Evolutionary conservation across 2,113 vertebrate genomes (phyloP), one percentile per base, ranked within the genome.

Genomic region (Oreochromis tanganicae): DNA sequence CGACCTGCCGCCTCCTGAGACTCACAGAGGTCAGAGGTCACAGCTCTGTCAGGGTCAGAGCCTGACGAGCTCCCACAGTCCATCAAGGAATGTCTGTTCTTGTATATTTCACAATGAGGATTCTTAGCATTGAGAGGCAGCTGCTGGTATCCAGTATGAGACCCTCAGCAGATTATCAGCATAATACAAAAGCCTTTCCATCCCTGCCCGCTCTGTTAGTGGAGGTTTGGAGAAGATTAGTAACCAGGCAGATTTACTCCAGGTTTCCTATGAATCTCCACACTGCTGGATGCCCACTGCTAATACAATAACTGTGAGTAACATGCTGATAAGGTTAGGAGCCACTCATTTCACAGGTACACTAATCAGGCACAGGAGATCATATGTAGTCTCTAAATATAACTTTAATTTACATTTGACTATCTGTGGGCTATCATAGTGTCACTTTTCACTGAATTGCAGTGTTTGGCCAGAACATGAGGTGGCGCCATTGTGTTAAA

Each of bases 91-190:
- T 4, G 43, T 24, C 17, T 57, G 78, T 50, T 63, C 19, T 52
- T 73, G 7, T 27, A 0, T 29, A n/a, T 66, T 21, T 59, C 50
- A 24, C 6, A 0, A 27, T 21, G 41, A 84, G 81, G 56, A 52
- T 11, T 48, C 10, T 4, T 46, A 9, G 61, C 19, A 27, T 79
- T 50, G 11, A 52, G 87, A 87, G 85, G 85, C 93, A 91, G 88
- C 83, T 88, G 82, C 59, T 83, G 78, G 50, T 89, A 92, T 93
- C 73, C 71, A n/a, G 89, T 80, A 38, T 36, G 68, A 85, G 91
- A 91, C 88, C 84, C 89, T 92, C 82, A 83, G 54, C 43, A 87
- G 90, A 93, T 93, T 93, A 89, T 84, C 10, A 17, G 61, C 89
- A 82, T 87, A 78, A 93, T 82, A 55, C 85, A 66, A 32, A 81